Evolutionary conservation across 2,797 vertebrate genomes (phyloP).

Genomic region (Poecile montanus): DNA sequence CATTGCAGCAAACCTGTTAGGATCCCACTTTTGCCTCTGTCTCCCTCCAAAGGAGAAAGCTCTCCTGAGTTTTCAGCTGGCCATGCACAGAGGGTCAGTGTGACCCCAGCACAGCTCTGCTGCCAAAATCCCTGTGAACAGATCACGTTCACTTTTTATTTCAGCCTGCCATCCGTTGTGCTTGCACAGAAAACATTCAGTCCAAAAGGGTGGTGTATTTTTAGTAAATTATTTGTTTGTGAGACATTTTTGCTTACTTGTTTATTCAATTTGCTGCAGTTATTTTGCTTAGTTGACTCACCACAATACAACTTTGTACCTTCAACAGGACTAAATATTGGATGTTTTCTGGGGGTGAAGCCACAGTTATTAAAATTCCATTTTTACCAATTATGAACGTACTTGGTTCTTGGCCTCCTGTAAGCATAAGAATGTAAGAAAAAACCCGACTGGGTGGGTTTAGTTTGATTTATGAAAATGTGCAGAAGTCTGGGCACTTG

Average conservation of each 20-base stretch:
- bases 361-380: neutral
- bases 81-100: fast-evolving
- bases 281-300: neutral
- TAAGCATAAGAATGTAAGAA: neutral
- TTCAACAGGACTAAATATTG: neutral
- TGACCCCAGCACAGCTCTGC: neutral
- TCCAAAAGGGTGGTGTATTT: neutral
- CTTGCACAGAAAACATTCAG: neutral
- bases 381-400: neutral
- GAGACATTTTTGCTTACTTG: neutral
- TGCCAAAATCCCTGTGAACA: neutral
- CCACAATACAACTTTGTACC: too few relatives aligned
- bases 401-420: neutral
- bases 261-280: neutral
- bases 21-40: neutral
- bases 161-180: neutral
- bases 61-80: neutral
- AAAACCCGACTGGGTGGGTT: neutral
- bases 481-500: conserved; percentile 22
- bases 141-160: neutral
- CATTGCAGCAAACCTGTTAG: neutral
- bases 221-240: neutral
- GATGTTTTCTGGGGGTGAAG: conserved; percentile 4
- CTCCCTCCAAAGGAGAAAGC: neutral
- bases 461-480: conserved; percentile 30